Evolutionary conservation across 2,113 vertebrate species (phyloP).

Genomic region (Okapia johnstoni): DNA sequence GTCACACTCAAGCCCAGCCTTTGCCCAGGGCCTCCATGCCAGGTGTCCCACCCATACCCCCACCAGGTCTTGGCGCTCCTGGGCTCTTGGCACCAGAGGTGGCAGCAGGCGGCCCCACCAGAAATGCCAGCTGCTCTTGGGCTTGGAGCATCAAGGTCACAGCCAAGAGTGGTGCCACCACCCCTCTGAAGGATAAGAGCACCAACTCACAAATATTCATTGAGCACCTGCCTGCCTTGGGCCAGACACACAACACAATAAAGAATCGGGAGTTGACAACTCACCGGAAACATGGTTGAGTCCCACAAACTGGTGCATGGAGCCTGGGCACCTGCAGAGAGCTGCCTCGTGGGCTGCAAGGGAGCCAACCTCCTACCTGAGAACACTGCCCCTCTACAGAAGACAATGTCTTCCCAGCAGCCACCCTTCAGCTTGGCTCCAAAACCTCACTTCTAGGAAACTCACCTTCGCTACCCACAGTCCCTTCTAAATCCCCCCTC

Average conservation of each 20-base stretch:
- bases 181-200: not conserved
- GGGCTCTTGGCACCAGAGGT: not conserved
- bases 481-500: not conserved
- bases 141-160: not conserved
- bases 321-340: too few species aligned
- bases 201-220: not conserved
- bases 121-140: not conserved
- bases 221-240: too few species aligned
- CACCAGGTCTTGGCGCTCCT: not conserved
- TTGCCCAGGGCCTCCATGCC: not conserved
- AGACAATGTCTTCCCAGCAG: not conserved
- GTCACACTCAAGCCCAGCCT: not conserved
- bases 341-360: not conserved
- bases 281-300: not conserved
- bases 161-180: not conserved
- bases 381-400: not conserved
- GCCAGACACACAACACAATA: not conserved
- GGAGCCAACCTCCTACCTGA: not conserved
- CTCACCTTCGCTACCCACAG: not conserved
- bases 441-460: not conserved
- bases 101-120: not conserved
- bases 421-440: not conserved
- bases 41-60: not conserved
- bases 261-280: not conserved
- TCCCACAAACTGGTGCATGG: fast-evolving